These are phyloP conservation scores for Caenorhabditis afra DNA, from an alignment of 2,888 invertebrate genomes.

Conservation along the genomic window DNA sequence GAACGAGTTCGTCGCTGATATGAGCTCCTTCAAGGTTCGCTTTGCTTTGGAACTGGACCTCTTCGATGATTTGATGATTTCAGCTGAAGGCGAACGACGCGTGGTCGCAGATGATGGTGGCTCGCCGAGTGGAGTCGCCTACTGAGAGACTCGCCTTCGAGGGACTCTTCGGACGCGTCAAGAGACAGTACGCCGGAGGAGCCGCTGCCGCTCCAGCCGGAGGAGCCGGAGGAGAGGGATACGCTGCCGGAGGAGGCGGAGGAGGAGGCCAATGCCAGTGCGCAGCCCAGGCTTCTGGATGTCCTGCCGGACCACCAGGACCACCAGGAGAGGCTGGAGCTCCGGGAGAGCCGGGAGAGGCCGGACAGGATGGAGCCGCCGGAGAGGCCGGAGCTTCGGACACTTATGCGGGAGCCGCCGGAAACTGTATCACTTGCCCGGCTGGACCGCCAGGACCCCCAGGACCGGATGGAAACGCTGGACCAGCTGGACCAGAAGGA, in stretches of 20 bases:
- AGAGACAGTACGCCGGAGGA: conserved; percentile 39
- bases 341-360: conserved; percentile 58
- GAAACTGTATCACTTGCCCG: conserved; percentile 59
- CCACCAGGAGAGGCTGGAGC: conserved; percentile 63
- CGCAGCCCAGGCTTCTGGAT: conserved; percentile 59
- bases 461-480: conserved; percentile 59
- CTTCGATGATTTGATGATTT: background rate
- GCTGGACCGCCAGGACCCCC: conserved; percentile 63
- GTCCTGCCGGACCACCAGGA: conserved; percentile 73
- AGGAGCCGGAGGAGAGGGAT: conserved; percentile 28
- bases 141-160: conserved; percentile 52
- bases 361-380: conserved; percentile 50
- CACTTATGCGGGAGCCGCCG: conserved; percentile 52
- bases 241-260: conserved; percentile 11
- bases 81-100: conserved; percentile 63
- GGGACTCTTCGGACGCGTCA: conserved; percentile 52
- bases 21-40: conserved; percentile 53
- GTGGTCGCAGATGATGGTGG: conserved; percentile 62
- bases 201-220: conserved; percentile 16
- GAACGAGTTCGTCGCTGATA: conserved; percentile 48
- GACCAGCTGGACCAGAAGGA: conserved; percentile 56
- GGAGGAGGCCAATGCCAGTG: conserved; percentile 29
- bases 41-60: background rate
- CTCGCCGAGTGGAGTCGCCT: conserved; percentile 49
- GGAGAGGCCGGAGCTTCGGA: conserved; percentile 54